Conservation (phyloP, 2,888 invertebrate genomes). For the Caradrina kadenii region DNA sequence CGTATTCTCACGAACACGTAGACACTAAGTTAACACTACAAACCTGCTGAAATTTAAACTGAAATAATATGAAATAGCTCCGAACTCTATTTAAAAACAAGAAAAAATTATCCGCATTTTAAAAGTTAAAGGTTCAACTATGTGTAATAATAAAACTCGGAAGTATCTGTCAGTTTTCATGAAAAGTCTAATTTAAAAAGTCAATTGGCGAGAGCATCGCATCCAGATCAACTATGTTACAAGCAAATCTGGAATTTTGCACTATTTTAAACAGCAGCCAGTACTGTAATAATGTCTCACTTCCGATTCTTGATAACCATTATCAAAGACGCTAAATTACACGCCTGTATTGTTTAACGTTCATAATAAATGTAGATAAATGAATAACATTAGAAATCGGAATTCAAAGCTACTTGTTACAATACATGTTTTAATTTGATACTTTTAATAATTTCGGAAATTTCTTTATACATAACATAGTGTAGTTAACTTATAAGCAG, state of each 20-base stretch:
- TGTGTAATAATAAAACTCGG: background rate
- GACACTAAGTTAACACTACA: no score
- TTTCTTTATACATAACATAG: constrained; percentile 22
- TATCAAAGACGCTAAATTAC: no score
- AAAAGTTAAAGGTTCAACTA: background rate
- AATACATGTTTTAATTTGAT: no score
- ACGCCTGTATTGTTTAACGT: no score
- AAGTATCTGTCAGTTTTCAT: constrained; percentile 24
- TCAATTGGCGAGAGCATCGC: constrained; percentile 26
- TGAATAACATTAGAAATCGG: no score
- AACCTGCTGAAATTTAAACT: background rate
- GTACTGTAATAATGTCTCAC: no score
- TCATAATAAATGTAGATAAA: no score
- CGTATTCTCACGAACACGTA: no score
- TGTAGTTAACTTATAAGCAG: constrained; percentile 13
- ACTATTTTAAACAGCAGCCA: background rate
- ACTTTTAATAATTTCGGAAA: background rate
- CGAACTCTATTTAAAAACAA: background rate
- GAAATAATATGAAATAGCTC: no score
- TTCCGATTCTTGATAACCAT: no score
- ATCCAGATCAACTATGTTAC: constrained; percentile 33
- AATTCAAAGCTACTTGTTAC: no score
- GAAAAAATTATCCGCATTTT: background rate
- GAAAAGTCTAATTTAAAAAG: constrained; percentile 44
- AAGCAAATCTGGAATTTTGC: background rate